Conservation (phyloP, 2,888 invertebrate genomes). For the Octonoba sinensis region DNA sequence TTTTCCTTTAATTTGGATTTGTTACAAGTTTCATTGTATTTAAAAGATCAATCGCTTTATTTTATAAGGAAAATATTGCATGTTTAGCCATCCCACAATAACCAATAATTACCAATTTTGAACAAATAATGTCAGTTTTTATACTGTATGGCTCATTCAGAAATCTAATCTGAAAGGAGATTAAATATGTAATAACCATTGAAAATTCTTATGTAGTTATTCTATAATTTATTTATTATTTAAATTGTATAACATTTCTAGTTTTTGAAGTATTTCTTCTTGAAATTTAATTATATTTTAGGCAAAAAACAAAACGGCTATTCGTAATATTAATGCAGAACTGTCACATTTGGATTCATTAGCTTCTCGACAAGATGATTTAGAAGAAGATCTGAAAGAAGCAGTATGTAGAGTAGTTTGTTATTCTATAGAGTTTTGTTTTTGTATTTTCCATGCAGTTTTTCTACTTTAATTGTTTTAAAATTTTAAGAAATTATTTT, state of each 20-base stretch:
- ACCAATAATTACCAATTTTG: too few relatives aligned
- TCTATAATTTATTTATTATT: too few relatives aligned
- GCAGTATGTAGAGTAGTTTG: constrained; percentile 28
- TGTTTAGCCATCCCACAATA: too few relatives aligned
- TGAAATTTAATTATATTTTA: constrained; percentile 12
- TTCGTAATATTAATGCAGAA: constrained; percentile 58
- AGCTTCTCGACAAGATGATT: constrained; percentile 50
- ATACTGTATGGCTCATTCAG: too few relatives aligned
- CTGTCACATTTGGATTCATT: constrained; percentile 56
- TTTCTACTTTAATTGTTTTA: not conserved
- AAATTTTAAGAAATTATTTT: not conserved
- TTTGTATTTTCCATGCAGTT: not conserved
- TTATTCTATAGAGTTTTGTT: not conserved
- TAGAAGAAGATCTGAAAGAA: constrained; percentile 56
- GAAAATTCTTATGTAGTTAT: not conserved
- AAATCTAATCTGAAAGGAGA: not conserved
- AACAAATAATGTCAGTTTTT: too few relatives aligned
- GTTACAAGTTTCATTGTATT: too few relatives aligned
- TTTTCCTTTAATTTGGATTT: too few relatives aligned
- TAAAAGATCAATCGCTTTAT: too few relatives aligned
- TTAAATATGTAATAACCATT: not conserved
- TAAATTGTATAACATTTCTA: too few relatives aligned
- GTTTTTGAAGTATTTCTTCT: too few relatives aligned
- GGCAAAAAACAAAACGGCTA: constrained; percentile 59
- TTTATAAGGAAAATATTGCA: too few relatives aligned